phyloP scores from a whole-genome alignment of 2,113 vertebrate species.

The Myrmecophaga tridactyla region DNA sequence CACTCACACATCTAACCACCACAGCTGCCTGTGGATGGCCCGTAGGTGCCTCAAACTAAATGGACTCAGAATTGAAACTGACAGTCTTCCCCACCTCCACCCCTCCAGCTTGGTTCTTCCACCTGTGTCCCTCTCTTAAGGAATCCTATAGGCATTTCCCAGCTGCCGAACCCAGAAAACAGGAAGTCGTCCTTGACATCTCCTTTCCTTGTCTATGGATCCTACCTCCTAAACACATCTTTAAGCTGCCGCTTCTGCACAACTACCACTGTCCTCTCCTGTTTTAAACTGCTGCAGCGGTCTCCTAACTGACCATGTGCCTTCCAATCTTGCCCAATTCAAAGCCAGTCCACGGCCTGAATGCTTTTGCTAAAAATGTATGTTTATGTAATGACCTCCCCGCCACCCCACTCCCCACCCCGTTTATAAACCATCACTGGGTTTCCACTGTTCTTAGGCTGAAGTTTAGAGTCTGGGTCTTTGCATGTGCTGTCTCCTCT shows the following conservation, averaged over 20 bases:
- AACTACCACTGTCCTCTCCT: neutral
- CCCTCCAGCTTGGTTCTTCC: neutral
- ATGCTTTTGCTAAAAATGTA: neutral
- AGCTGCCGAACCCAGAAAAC: neutral
- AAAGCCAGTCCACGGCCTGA: neutral
- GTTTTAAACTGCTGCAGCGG: neutral
- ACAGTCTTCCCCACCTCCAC: neutral
- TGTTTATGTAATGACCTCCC: neutral
- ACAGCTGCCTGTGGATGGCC: neutral
- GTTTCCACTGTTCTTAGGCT: neutral
- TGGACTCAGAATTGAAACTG: neutral
- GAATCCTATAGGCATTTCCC: neutral
- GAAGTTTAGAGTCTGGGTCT: neutral
- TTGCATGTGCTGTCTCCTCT: rapidly evolving
- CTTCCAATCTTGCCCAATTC: neutral
- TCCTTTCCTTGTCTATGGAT: neutral
- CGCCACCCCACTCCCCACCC: no score
- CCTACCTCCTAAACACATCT: neutral
- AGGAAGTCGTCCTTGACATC: neutral
- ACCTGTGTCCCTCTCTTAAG: neutral
- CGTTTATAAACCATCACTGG: neutral
- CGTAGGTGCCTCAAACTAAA: neutral
- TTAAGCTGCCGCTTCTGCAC: neutral
- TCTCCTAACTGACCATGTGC: neutral
- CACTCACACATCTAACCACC: neutral